Evolutionary conservation across 2,888 invertebrate genomes (phyloP), one percentile per base, ranked within the genome.

Genomic region (Coronaproctus castanopsis): DNA sequence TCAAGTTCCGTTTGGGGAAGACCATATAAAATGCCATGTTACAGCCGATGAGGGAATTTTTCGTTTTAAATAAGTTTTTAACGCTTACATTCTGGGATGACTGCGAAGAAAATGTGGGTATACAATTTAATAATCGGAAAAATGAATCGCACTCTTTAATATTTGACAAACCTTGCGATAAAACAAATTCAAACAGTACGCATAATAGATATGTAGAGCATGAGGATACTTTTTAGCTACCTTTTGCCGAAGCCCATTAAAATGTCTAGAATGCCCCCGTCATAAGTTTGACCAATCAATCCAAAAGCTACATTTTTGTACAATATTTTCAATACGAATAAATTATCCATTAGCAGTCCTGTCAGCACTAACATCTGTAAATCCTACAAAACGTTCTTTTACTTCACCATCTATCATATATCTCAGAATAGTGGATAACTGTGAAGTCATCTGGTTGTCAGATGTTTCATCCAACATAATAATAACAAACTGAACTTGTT

Each of bases 201-300:
- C 65, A 58, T 66, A 67, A 57, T 67, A 67, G 1, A 64, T 65
- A 58, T 65, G 67, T 51, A 62, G 5, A n/a, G 68, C 68, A 55
- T 60, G 54, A 14, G 62, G 62, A 58, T 57, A 67, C 52, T 55
- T 62, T 60, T 66, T 63, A 61, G 63, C 64, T 14, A 68, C 64
- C 64, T 65, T 65, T 18, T 62, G 61, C 64, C 70, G 69, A 24
- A 69, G 65, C n/a, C 67, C 67, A 24, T 63, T 65, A 21, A 66
- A 61, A 49, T 67, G 62, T 22, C 65, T 66, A 23, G 65, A 61
- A 67, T 64, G 2, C 67, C 68, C 8, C 67, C 69, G 57, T 69
- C 67, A 58, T 69, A 69, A 21, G 66, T 68, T 65, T 69, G 68
- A 10, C 67, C 67, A 24, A 69, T 59, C 54, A 69, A 62, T 66